A percentile compares a stretch with the other conserved stretches of the same genome.
Evolutionary conservation across 2,888 invertebrate species (phyloP).

Genomic region (Opisthograptis luteolata): DNA sequence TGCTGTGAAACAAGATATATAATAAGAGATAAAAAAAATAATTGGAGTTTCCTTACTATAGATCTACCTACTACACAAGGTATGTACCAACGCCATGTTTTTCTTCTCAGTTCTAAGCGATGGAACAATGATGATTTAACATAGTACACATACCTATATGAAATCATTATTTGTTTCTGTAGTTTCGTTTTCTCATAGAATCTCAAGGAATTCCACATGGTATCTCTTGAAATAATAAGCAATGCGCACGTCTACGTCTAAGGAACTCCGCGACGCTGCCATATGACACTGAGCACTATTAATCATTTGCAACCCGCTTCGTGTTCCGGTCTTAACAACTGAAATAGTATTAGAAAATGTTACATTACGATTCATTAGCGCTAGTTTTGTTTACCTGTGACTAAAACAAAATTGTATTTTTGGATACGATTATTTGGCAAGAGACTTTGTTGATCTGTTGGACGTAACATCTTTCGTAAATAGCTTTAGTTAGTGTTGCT

Average conservation of each 20-base stretch:
- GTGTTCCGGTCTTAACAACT: slow-evolving; percentile 55
- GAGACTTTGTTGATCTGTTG: slow-evolving; percentile 2
- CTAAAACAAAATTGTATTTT: slow-evolving; percentile 45
- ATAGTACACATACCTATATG: no score
- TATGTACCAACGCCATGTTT: no score
- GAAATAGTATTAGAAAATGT: slow-evolving; percentile 53
- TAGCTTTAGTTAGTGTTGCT: background rate
- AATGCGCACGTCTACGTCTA: slow-evolving; percentile 38
- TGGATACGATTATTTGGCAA: slow-evolving; percentile 16
- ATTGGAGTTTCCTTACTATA: no score
- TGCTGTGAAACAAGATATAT: no score
- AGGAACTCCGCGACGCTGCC: slow-evolving; percentile 59
- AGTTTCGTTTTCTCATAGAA: slow-evolving; percentile 8
- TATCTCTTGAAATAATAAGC: slow-evolving; percentile 53
- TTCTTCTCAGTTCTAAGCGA: no score
- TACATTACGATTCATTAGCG: slow-evolving; percentile 44
- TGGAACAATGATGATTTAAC: no score
- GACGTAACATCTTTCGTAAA: background rate
- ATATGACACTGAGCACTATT: slow-evolving; percentile 69
- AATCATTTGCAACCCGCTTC: slow-evolving; percentile 66
- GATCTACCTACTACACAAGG: no score
- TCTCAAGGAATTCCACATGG: slow-evolving; percentile 34
- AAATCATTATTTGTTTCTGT: no score
- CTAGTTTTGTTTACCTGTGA: slow-evolving; percentile 46
- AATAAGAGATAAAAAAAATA: no score